Evolutionary conservation across 2,113 vertebrate species (phyloP).

Genomic region (Suricata suricatta): DNA sequence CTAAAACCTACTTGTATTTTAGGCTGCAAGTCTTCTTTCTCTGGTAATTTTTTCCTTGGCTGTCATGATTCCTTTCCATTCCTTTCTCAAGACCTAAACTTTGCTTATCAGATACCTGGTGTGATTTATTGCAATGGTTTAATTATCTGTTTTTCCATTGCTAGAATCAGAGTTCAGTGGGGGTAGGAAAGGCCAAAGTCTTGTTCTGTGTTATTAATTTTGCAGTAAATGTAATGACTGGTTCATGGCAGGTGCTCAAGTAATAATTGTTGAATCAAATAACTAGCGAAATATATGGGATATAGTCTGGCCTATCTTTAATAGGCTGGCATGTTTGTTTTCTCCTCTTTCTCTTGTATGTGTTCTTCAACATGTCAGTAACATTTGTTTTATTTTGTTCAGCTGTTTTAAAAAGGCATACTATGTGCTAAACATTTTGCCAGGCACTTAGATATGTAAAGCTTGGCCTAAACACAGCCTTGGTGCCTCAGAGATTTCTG

Average conservation of each 20-base stretch:
- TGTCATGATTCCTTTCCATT: background rate
- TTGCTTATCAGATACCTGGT: background rate
- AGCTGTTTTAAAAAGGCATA: background rate
- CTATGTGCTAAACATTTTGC: background rate
- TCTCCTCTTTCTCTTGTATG: background rate
- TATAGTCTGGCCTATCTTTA: background rate
- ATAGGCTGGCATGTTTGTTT: background rate
- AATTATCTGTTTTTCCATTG: background rate
- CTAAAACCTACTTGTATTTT: background rate
- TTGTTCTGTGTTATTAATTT: background rate
- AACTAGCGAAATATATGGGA: background rate
- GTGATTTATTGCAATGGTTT: background rate
- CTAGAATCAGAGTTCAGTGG: background rate
- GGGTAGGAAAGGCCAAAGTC: background rate
- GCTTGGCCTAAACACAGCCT: background rate
- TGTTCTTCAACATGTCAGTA: background rate
- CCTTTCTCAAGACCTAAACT: background rate
- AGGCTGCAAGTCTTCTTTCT: background rate
- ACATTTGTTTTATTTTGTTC: background rate
- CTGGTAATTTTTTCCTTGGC: background rate
- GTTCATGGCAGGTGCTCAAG: background rate
- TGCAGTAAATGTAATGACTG: background rate
- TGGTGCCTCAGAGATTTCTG: background rate
- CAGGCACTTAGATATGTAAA: background rate
- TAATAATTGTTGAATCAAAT: background rate